Base-by-base conservation (phyloP, 2,113 vertebrate species). In the Kryptolebias marmoratus region DNA sequence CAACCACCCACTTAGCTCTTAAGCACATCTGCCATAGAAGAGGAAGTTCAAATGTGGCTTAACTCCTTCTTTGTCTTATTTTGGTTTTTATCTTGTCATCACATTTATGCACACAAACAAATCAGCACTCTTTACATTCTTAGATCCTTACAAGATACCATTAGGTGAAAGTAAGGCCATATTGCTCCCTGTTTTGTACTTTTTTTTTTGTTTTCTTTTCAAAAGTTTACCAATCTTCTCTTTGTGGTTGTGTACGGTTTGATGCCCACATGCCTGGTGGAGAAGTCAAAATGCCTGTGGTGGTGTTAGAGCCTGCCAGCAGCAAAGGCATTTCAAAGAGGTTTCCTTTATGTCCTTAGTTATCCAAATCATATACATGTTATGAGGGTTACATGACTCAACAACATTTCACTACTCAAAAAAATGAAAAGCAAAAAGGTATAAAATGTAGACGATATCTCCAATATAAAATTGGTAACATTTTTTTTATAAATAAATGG, bases 311-410 rank as follows among this genome's bases (percentile, higher is more conserved):
- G 27, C 28, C 47, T 84, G 84, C 75, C 84, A 80, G 71, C 53
- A 59, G 79, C 65, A 73, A 78, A 81, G 79, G 63, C 52, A 2
- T 84, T 83, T 67, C 66, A 87, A 80, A 78, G 52, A 86, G 60
- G 18, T 9, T 76, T 53, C 62, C 54, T 67, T 62, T 45, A 27
- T 52, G 31, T 73, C 27, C 14, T n/a, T 56, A 59, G 71, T 42
- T 58, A 12, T 27, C 22, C 22, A 22, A 22, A 22, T 22, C 22
- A 22, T 22, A 22, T 22, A 22, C 22, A 22, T 22, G 22, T 22
- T 22, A 22, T 22, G 22, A 22, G 30, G 10, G 22, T 47, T 13
- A 36, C 8, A 5, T 58, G 28, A 36, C 11, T 12, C 45, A 12
- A 47, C 10, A 47, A 12, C 36, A 36, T 36, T 36, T 36, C 36